phyloP scores from a whole-genome alignment of 1,140 invertebrate genomes.

The Trichogramma pretiosum region DNA sequence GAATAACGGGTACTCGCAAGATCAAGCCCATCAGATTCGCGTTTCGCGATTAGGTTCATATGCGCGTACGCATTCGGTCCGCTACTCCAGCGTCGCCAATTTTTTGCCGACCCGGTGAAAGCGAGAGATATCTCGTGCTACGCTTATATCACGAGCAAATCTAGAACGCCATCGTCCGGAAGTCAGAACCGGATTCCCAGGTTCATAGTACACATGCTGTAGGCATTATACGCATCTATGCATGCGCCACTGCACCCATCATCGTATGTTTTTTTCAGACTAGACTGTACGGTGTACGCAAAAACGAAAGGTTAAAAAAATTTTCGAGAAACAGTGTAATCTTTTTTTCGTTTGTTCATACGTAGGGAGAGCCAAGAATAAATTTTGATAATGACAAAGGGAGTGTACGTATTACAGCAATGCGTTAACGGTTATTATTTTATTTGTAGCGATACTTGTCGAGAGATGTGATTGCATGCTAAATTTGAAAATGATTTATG shows the following conservation, averaged over 20 bases:
- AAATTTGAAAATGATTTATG: too few species aligned
- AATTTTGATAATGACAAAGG: too few species aligned
- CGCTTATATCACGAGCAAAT: too few species aligned
- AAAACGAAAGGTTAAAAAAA: too few species aligned
- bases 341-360: too few species aligned
- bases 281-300: not conserved
- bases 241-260: conserved; percentile 1
- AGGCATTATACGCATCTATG: conserved; percentile 5
- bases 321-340: too few species aligned
- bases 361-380: too few species aligned
- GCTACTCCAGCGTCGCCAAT: not conserved
- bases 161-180: conserved; percentile 10
- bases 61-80: not conserved
- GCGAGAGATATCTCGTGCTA: conserved; percentile 12
- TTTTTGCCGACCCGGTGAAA: conserved; percentile 13
- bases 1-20: too few species aligned
- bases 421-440: too few species aligned
- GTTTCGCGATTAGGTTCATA: conserved; percentile 7
- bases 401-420: too few species aligned
- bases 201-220: not conserved
- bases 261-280: not conserved
- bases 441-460: too few species aligned
- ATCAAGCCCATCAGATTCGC: conserved; percentile 10
- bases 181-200: conserved; percentile 4
- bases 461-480: too few species aligned